Base-by-base conservation (phyloP, 2,113 vertebrate genomes). In the Hippoglossus stenolepis region DNA sequence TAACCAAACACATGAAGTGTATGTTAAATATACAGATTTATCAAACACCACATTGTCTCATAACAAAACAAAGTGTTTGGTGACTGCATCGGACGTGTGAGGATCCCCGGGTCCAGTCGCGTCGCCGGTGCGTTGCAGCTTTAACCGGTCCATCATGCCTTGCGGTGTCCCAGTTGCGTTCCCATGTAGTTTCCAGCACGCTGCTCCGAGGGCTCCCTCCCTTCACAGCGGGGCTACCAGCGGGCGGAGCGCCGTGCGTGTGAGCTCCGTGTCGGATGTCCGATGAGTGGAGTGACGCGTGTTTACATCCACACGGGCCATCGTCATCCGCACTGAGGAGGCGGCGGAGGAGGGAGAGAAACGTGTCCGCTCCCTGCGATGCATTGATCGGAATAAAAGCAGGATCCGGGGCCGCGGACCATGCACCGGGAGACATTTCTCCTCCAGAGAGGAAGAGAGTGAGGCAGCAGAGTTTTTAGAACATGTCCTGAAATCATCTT, bases 81-180 rank as follows among this genome's bases (percentile, higher is more conserved):
- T 53, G 73, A 49, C 70, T 20, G 78, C 70, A 65, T 15, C 61
- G 35, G 18, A 57, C 61, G 58, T 8, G 24, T 43, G 18, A 1
- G n/a, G 54, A 18, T 60, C 51, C 65, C 51, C 2, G 56, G 77
- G 51, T 78, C 68, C 82, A 18, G 70, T 47, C 60, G 60, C 58
- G 75, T 65, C 15, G 56, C 58, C 77, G 15, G 87, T 73, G 90
- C 82, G 43, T 64, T 90, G 90, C 88, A 85, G 91, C 93, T 93
- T 94, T 90, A 93, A 91, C 84, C 24, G 85, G 85, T 92, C 92
- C 93, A 85, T 88, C 85, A 92, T 94, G 93, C 93, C 88, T 94
- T 93, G 93, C 94, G 90, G 89, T 90, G 93, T 90, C 90, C 92
- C 91, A 90, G 28, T 88, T 88, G 71, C 84, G 88, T 78, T 84